Evolutionary conservation across 2,113 vertebrate genomes (phyloP).

Genomic region (Odontophorus gujanensis): DNA sequence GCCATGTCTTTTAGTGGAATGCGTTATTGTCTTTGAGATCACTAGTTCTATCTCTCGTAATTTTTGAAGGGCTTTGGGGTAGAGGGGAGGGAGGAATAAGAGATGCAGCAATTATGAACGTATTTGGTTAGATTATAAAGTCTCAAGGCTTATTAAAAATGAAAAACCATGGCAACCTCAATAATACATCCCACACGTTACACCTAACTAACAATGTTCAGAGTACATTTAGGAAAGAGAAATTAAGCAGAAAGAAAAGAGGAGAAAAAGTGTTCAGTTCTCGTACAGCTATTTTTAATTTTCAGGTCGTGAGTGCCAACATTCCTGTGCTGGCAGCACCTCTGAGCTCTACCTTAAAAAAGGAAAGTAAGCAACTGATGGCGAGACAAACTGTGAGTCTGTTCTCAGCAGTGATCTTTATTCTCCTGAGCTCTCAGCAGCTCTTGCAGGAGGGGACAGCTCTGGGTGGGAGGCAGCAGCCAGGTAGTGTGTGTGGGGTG

Average conservation of each 20-base stretch:
- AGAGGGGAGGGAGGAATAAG: neutral
- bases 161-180: constrained; percentile 77
- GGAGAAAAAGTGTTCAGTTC: neutral
- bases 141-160: constrained; percentile 75
- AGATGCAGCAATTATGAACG: constrained; percentile 67
- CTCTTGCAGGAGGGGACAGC: neutral
- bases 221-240: constrained; percentile 53
- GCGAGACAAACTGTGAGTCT: neutral
- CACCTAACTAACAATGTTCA: constrained; percentile 66
- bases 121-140: constrained; percentile 66
- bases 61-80: constrained; percentile 39
- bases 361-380: neutral
- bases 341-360: neutral
- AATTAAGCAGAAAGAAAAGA: constrained; percentile 55
- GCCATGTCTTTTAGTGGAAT: constrained; percentile 8
- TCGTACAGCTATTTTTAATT: constrained; percentile 52
- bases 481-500: neutral
- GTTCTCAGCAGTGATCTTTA: neutral
- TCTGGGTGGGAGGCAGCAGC: neutral
- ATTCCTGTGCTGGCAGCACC: neutral
- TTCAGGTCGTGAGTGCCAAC: neutral
- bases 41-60: neutral
- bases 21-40: constrained; percentile 44
- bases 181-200: constrained; percentile 72
- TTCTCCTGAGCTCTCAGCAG: neutral